Percentiles rank a stretch among this genome's conserved stretches.
Conservation (phyloP, 2,113 vertebrate species). For the Cromileptes altivelis region DNA sequence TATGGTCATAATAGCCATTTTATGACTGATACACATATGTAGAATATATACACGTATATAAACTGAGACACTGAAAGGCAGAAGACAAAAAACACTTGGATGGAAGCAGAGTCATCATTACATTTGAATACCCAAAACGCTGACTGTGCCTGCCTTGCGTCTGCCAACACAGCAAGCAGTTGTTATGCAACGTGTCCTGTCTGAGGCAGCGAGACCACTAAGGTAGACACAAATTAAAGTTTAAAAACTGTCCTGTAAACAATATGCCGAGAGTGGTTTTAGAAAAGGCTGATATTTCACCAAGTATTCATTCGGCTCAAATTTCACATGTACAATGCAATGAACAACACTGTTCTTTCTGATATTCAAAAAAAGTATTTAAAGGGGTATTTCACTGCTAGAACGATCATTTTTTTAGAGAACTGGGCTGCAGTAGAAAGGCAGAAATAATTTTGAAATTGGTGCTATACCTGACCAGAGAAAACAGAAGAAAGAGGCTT, state of each 20-base stretch:
- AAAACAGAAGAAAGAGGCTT: too few species aligned
- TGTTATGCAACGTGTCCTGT: slow-evolving; percentile 8
- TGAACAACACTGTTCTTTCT: neutral
- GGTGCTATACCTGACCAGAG: too few species aligned
- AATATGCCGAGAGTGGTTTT: neutral
- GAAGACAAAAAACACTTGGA: neutral
- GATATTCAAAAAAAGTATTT: neutral
- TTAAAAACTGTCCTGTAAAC: neutral
- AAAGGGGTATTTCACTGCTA: neutral
- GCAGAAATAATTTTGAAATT: too few species aligned
- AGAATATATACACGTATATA: neutral
- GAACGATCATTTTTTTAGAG: too few species aligned
- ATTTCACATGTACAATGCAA: neutral
- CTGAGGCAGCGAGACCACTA: neutral
- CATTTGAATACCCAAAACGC: neutral
- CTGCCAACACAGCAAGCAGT: slow-evolving; percentile 10
- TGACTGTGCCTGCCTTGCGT: neutral
- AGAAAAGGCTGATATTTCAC: neutral
- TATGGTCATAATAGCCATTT: neutral
- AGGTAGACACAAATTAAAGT: neutral
- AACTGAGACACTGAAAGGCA: neutral
- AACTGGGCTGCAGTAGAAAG: too few species aligned
- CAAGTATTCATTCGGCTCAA: neutral
- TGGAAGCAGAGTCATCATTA: neutral
- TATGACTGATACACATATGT: too few species aligned